Conservation (phyloP, 1,140 invertebrate genomes). For the Hirudo medicinalis region DNA sequence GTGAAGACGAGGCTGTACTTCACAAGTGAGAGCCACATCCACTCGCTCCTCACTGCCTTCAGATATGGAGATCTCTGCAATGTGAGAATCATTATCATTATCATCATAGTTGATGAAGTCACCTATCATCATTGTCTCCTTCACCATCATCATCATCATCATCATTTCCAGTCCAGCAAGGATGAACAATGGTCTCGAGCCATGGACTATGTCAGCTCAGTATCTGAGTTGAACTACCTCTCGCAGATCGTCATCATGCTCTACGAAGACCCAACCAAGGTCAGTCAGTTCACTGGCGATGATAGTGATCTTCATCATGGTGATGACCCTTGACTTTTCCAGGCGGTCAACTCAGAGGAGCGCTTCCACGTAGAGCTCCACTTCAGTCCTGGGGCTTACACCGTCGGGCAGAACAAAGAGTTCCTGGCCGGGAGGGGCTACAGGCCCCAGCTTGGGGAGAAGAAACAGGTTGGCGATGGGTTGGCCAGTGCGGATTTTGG, state of each 20-base stretch:
- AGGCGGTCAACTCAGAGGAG: slow-evolving; percentile 43
- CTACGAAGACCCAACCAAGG: slow-evolving; percentile 96
- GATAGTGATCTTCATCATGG: not conserved
- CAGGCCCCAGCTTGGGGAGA: slow-evolving; percentile 21
- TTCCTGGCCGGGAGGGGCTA: slow-evolving; percentile 19
- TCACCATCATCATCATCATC: not conserved
- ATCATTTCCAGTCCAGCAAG: slow-evolving; percentile 45
- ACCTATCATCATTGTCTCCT: too few species aligned
- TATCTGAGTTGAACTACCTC: slow-evolving; percentile 97
- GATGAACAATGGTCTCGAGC: slow-evolving; percentile 96
- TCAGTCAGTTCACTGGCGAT: slow-evolving; percentile 16
- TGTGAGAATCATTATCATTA: slow-evolving; percentile 42
- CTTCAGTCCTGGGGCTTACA: slow-evolving; percentile 71
- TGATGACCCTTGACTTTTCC: slow-evolving; percentile 10
- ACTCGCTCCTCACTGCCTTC: slow-evolving; percentile 87
- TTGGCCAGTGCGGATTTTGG: not conserved
- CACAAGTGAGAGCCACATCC: slow-evolving; percentile 97
- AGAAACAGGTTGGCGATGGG: slow-evolving; percentile 6
- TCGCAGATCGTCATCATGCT: slow-evolving; percentile 97
- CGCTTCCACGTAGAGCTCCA: slow-evolving; percentile 90
- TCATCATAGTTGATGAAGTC: not conserved
- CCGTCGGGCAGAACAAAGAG: slow-evolving; percentile 20
- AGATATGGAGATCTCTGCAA: slow-evolving; percentile 82
- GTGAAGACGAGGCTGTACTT: slow-evolving; percentile 94
- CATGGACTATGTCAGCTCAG: slow-evolving; percentile 93